These are phyloP conservation scores for Podarcis lilfordi DNA, from an alignment of 2,797 vertebrate species.

Conservation along the genomic window DNA sequence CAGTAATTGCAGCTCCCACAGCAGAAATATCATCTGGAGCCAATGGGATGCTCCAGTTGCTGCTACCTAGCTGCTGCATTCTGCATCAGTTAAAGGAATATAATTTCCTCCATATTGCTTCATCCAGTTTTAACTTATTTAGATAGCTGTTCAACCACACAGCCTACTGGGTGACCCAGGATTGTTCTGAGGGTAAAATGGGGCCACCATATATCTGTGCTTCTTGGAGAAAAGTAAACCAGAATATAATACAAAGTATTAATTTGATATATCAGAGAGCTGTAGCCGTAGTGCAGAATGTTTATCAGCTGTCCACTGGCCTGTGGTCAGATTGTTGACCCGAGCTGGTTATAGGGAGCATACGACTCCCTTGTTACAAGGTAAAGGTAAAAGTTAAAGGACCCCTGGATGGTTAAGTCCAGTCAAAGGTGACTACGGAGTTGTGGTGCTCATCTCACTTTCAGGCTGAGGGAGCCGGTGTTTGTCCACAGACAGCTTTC, in stretches of 20 bases:
- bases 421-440: too few species aligned
- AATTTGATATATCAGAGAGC: background rate
- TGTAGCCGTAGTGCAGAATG: background rate
- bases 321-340: background rate
- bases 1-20: too few species aligned
- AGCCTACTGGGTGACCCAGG: background rate
- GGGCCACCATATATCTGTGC: background rate
- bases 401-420: too few species aligned
- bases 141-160: background rate
- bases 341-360: too few species aligned
- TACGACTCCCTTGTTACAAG: too few species aligned
- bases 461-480: too few species aligned
- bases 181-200: background rate
- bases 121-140: background rate
- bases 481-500: too few species aligned
- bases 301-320: background rate
- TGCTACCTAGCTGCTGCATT: too few species aligned
- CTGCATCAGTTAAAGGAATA: background rate
- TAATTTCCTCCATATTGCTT: background rate
- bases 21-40: too few species aligned
- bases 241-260: background rate
- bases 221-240: background rate
- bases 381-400: too few species aligned
- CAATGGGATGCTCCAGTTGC: too few species aligned
- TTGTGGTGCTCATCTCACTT: too few species aligned